Percentiles rank a stretch among this genome's conserved stretches.
Conservation (phyloP, 2,888 invertebrate genomes). For the Halocaridina rubra region DNA sequence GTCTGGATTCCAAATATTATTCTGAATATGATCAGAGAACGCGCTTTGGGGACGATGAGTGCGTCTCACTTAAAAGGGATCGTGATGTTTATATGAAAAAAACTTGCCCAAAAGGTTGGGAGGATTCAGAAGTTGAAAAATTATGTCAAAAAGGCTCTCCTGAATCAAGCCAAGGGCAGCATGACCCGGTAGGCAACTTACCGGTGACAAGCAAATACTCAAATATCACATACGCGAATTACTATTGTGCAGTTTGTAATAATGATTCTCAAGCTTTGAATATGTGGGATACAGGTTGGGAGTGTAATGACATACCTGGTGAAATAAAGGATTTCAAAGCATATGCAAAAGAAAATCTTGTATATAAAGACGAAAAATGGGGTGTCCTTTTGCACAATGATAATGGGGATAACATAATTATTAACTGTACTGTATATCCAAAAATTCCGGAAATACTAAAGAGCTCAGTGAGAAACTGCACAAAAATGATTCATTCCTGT, state of each 20-base stretch:
- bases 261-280: constrained; percentile 66
- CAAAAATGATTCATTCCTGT: constrained; percentile 67
- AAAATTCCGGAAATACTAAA: constrained; percentile 67
- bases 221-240: constrained; percentile 67
- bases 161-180: not conserved
- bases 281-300: constrained; percentile 69
- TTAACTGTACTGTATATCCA: constrained; percentile 69
- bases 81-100: constrained; percentile 69
- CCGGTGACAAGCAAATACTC: constrained; percentile 67
- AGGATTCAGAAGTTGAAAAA: constrained; percentile 65
- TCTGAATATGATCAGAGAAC: constrained; percentile 66
- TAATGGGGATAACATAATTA: constrained; percentile 65
- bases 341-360: constrained; percentile 58
- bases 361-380: constrained; percentile 66
- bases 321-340: not conserved
- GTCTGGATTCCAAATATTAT: constrained; percentile 68
- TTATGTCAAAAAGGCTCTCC: constrained; percentile 64
- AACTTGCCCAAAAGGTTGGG: constrained; percentile 68
- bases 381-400: constrained; percentile 65
- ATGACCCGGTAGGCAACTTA: constrained; percentile 67
- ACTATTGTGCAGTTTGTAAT: constrained; percentile 70
- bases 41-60: constrained; percentile 66
- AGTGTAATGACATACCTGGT: constrained; percentile 67
- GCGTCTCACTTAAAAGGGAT: constrained; percentile 68
- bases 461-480: constrained; percentile 68